Evolutionary conservation across 1,140 invertebrate species (phyloP).

Genomic region (Physella acuta): DNA sequence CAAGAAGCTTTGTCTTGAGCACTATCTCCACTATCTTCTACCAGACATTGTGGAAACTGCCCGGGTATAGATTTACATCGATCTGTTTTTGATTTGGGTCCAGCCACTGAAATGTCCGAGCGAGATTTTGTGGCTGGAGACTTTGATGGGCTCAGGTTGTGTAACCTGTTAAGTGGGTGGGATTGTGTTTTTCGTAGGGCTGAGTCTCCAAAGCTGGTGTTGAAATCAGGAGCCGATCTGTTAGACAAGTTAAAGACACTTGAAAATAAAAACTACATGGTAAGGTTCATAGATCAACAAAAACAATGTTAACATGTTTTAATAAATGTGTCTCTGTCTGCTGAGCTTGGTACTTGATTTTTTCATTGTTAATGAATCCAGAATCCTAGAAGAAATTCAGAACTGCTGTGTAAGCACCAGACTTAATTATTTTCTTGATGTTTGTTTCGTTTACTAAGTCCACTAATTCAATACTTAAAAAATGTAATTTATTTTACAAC

Average conservation of each 20-base stretch:
- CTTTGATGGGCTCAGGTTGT: constrained; percentile 22
- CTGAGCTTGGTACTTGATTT: no score
- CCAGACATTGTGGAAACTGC: constrained; percentile 28
- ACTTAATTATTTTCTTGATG: no score
- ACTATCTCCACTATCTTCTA: constrained; percentile 12
- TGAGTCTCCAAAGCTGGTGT: constrained; percentile 48
- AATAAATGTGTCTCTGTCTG: no score
- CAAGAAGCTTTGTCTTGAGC: constrained; percentile 35
- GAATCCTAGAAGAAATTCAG: no score
- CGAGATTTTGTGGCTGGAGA: neutral
- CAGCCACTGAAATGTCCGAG: neutral
- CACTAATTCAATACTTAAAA: no score
- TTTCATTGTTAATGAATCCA: no score
- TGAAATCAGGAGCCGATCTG: constrained; percentile 62
- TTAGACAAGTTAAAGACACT: constrained; percentile 1
- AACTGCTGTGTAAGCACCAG: no score
- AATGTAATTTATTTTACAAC: no score
- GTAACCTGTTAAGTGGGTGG: constrained; percentile 37
- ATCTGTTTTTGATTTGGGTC: constrained; percentile 35
- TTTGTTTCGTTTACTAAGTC: no score
- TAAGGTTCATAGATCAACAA: no score
- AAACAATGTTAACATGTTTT: no score
- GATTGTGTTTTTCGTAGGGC: constrained; percentile 60
- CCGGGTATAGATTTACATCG: constrained; percentile 50
- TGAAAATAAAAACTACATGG: neutral